Evolutionary conservation across 2,797 vertebrate genomes (phyloP).

Genomic region (Todus mexicanus): DNA sequence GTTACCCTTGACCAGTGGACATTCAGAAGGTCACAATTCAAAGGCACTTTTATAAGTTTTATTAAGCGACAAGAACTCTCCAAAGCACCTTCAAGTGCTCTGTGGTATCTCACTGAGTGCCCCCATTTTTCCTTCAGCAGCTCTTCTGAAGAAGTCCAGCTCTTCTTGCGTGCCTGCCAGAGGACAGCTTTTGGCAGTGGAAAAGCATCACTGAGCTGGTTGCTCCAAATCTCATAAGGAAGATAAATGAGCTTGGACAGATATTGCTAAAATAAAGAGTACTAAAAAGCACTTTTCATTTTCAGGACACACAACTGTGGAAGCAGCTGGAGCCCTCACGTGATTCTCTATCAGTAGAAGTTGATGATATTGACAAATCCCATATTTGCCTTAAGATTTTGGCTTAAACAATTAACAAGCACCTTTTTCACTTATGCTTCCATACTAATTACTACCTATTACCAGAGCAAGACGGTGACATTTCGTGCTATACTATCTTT

Average conservation of each 20-base stretch:
- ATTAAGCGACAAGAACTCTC: neutral
- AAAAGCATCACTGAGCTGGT: neutral
- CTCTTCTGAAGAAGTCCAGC: neutral
- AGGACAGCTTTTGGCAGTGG: neutral
- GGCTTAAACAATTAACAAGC: neutral
- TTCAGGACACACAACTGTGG: neutral
- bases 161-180: neutral
- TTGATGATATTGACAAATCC: neutral
- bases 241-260: neutral
- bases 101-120: neutral
- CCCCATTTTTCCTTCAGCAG: neutral
- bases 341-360: neutral
- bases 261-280: neutral
- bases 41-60: neutral
- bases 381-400: neutral
- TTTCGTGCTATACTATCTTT: neutral
- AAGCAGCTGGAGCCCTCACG: neutral
- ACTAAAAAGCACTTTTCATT: neutral
- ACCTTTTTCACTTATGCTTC: neutral
- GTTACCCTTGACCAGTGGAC: neutral
- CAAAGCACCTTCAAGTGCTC: neutral
- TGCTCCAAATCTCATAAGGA: neutral
- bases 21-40: slow-evolving; percentile 10
- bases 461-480: neutral
- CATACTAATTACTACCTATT: neutral